These are phyloP conservation scores for Melieria crassipennis DNA, from an alignment of 2,888 invertebrate genomes.

Conservation along the genomic window DNA sequence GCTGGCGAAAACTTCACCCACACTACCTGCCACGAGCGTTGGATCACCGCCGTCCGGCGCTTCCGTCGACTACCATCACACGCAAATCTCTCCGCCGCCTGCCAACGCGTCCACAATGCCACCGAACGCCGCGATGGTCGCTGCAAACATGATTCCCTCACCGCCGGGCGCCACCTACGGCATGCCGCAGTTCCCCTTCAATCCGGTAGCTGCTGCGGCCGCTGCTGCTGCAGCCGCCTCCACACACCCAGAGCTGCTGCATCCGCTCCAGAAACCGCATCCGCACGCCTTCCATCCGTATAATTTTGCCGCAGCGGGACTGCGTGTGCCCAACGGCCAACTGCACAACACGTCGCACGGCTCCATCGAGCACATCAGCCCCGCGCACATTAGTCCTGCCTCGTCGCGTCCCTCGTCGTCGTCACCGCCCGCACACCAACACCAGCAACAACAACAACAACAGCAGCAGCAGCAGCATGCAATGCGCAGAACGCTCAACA, in stretches of 20 bases:
- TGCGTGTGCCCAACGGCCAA: constrained; percentile 53
- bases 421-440: constrained; percentile 47
- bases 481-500: constrained; percentile 56
- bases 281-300: constrained; percentile 71
- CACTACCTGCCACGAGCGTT: constrained; percentile 52
- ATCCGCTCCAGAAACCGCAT: constrained; percentile 57
- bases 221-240: constrained; percentile 47
- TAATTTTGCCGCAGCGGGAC: constrained; percentile 66
- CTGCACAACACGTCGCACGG: constrained; percentile 51
- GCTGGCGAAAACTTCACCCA: constrained; percentile 72
- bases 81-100: constrained; percentile 49
- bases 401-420: constrained; percentile 65
- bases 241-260: constrained; percentile 66
- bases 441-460: constrained; percentile 10
- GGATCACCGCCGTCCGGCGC: constrained; percentile 39
- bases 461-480: neutral
- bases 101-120: constrained; percentile 36
- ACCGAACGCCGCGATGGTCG: constrained; percentile 41
- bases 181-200: constrained; percentile 70
- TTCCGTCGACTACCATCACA: constrained; percentile 45
- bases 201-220: constrained; percentile 60
- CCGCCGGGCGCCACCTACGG: constrained; percentile 66
- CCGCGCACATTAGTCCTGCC: constrained; percentile 62
- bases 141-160: constrained; percentile 67
- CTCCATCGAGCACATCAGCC: constrained; percentile 53